These are phyloP conservation scores for Gnathonemus longibarbis DNA, from an alignment of 2,113 vertebrate species.

Conservation along the genomic window DNA sequence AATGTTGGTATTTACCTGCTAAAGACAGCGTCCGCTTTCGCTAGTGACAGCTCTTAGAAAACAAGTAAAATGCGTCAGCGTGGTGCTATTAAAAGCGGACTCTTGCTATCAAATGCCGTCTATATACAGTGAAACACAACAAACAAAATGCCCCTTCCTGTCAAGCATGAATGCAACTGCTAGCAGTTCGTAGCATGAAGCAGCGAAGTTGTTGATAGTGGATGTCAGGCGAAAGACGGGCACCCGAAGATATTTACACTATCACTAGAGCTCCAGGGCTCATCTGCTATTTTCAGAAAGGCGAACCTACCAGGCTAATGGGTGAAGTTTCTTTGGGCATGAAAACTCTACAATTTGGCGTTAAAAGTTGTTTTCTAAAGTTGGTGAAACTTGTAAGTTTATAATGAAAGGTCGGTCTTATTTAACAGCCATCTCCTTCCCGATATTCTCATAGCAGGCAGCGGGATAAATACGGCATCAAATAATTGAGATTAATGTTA, in stretches of 20 bases:
- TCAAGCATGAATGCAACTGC: not conserved
- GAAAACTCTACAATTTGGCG: not conserved
- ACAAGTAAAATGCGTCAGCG: not conserved
- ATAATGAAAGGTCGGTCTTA: not conserved
- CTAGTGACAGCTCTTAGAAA: not conserved
- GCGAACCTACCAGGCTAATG: not conserved
- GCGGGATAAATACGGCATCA: not conserved
- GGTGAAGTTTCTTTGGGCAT: not conserved
- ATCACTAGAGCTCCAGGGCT: not conserved
- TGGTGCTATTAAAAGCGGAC: not conserved
- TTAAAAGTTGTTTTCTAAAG: not conserved
- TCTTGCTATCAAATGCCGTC: not conserved
- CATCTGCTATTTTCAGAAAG: not conserved
- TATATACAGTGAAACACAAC: not conserved
- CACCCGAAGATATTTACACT: not conserved
- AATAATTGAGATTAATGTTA: not conserved
- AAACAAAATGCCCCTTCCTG: not conserved
- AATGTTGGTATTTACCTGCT: not conserved
- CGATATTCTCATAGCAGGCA: not conserved
- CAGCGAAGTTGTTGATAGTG: not conserved
- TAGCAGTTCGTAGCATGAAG: not conserved
- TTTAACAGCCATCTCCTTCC: not conserved
- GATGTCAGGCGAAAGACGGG: not conserved
- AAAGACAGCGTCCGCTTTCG: not conserved
- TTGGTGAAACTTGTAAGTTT: not conserved